Base-by-base conservation (phyloP, 2,797 vertebrate genomes). In the Falco concolor region DNA sequence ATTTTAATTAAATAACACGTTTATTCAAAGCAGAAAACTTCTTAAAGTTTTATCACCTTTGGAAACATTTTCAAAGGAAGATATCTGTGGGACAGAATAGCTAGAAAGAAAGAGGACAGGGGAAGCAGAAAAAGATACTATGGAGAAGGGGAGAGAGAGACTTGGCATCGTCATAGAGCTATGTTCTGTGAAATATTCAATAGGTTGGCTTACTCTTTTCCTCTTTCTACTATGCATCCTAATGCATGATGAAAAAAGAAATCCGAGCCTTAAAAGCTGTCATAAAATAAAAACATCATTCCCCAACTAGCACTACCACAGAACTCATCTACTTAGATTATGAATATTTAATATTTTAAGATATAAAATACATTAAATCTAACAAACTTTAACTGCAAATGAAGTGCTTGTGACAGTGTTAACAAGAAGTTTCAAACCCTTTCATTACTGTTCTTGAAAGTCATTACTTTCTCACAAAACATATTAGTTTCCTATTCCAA, bases 101-200 rank as follows among this genome's bases (percentile, higher is more conserved):
- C 25, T 30, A 17, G 54, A 57, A 52, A 73, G 49, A 87, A 57
- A 52, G 40, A 70, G 32, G 22, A 22, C 12, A 50, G 27, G 40
- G 45, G 23, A 73, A 30, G 14, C 4, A 63, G 45, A 45, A 45
- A 28, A 23, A 56, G 32, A 16, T 20, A 53, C 28, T 65, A 30
- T 22, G 25, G 27, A 57, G 60, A 69, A 87, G 59, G 23, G 28
- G 30, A 47, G 44, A 38, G 47, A 80, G 13, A 83, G 20, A 14
- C 2, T 25, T 84, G 13, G 9, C 11, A 15, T 68, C 30, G 64
- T 81, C 38, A 49, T 54, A 27, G 7, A n/a, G 17, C 50, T 60
- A 36, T 67, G 75, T n/a, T 83, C 30, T 72, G 49, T 93, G 69
- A 95, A 95, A 94, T 91, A 95, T 89, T 92, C 40, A 93, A 25